Evolutionary conservation across 2,797 vertebrate species (phyloP).

Genomic region (Girardinus metallicus): DNA sequence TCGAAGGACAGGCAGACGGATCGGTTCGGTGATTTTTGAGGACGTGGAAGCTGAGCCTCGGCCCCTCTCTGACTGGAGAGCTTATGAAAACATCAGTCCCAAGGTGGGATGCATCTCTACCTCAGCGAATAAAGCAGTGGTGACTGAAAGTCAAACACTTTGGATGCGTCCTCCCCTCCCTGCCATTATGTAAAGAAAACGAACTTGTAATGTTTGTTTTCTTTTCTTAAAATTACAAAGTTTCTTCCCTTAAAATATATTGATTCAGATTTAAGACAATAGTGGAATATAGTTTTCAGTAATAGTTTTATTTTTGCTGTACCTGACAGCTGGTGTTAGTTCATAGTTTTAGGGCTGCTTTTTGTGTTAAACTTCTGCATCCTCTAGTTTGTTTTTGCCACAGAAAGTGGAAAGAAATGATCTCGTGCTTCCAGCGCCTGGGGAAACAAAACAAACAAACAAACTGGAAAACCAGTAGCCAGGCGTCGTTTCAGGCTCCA

Average conservation of each 20-base stretch:
- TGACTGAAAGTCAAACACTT: constrained; percentile 84
- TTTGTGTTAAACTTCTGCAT: constrained; percentile 60
- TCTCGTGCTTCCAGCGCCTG: constrained; percentile 61
- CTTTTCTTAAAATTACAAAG: neutral
- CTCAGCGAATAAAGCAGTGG: constrained; percentile 85
- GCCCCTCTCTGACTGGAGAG: constrained; percentile 85
- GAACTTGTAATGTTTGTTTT: neutral
- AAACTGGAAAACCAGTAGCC: constrained; percentile 28
- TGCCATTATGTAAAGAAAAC: neutral
- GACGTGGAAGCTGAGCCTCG: constrained; percentile 21
- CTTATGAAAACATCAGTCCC: constrained; percentile 88
- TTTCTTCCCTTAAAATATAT: constrained; percentile 18
- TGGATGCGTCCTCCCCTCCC: constrained; percentile 3
- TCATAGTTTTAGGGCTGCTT: constrained; percentile 37
- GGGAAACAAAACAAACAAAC: neutral
- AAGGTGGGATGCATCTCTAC: constrained; percentile 84
- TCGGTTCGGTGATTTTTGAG: neutral
- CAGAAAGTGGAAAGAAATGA: constrained; percentile 65
- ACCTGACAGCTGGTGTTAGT: constrained; percentile 57
- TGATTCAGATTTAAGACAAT: constrained; percentile 4
- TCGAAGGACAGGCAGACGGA: constrained; percentile 35
- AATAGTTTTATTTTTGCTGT: constrained; percentile 34
- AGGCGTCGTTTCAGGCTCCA: neutral
- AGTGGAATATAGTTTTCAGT: constrained; percentile 23
- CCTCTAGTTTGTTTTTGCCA: constrained; percentile 67